Conservation (phyloP, 2,113 vertebrate species). For the Gallinago paraguaiae region DNA sequence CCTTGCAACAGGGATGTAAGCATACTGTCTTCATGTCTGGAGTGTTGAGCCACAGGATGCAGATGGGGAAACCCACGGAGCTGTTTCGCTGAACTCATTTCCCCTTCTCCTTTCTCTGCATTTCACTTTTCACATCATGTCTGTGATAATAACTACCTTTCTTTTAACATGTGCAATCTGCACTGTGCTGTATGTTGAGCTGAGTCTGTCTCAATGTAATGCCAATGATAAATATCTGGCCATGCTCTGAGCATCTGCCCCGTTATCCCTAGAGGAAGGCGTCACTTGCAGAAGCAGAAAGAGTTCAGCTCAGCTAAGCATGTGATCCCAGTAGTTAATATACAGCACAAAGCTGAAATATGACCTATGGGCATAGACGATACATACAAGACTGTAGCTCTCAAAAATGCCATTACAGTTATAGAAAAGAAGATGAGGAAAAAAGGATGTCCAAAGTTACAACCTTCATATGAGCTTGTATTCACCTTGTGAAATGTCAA, state of each 20-base stretch:
- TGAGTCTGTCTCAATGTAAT: background rate
- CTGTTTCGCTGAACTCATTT: background rate
- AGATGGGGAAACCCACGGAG: background rate
- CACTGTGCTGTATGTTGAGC: fast-evolving
- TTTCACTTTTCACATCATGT: slow-evolving; percentile 28
- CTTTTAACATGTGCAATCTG: background rate
- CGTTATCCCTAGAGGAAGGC: background rate
- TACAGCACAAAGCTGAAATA: background rate
- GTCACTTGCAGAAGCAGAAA: background rate
- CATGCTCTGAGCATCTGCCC: background rate
- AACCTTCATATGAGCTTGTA: background rate
- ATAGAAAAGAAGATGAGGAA: background rate
- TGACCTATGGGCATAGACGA: background rate
- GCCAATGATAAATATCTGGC: background rate
- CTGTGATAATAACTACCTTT: background rate
- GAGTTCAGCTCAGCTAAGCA: background rate
- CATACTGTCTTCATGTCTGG: background rate
- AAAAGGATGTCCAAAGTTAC: background rate
- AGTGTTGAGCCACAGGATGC: background rate
- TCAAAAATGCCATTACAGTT: background rate
- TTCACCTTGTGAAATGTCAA: background rate
- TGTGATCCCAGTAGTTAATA: fast-evolving
- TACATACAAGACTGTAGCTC: background rate
- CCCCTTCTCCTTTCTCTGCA: background rate
- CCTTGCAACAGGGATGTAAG: background rate